Evolutionary conservation across 1,140 invertebrate genomes (phyloP), one percentile per base, ranked within the genome.

Genomic region (Ostrea edulis): DNA sequence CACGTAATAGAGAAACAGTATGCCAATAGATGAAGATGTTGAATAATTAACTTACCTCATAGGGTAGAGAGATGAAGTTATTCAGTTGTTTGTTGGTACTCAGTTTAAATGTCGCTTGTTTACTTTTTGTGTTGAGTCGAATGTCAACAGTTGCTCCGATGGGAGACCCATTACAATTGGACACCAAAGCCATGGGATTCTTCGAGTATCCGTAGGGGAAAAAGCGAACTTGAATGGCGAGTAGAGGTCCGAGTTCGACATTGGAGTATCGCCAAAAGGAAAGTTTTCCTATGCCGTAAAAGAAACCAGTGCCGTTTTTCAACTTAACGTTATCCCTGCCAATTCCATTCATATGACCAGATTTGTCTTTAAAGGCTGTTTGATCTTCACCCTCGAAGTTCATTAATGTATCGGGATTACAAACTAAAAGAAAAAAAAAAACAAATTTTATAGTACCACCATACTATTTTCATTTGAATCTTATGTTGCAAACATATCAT

Each of bases 111-210:
- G 29, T 51, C 22, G 53, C 53, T 83, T 53, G 17, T 8, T 83
- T 53, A 8, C 51, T 53, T 54, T 11, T 53, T 83, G 82, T 83
- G n/a, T 83, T 20, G 20, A 83, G 82, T n/a, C 82, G 82, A 83
- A 83, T 83, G 22, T 83, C 82, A 83, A 83, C 53, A 52, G 82
- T 83, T n/a, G 82, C 51, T 52, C 82, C 82, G 14, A 83, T 83
- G 14, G 82, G 82, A 52, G 82, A 53, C 2, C 82, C 82, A 20
- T 83, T 83, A 52, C 82, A 83, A 25, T 83, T 83, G 44, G 82
- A 83, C 17, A 83, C 51, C 20, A 83, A 44, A 5, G 35, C 82
- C 82, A 83, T 83, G 4, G 82, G 53, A n/a, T 54, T 83, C 25
- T 83, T 83, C 9, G 82, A 51, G n/a, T 54, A 22, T n/a, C 82